Evolutionary conservation across 2,797 vertebrate genomes (phyloP).

Genomic region (Darevskia mixta): DNA sequence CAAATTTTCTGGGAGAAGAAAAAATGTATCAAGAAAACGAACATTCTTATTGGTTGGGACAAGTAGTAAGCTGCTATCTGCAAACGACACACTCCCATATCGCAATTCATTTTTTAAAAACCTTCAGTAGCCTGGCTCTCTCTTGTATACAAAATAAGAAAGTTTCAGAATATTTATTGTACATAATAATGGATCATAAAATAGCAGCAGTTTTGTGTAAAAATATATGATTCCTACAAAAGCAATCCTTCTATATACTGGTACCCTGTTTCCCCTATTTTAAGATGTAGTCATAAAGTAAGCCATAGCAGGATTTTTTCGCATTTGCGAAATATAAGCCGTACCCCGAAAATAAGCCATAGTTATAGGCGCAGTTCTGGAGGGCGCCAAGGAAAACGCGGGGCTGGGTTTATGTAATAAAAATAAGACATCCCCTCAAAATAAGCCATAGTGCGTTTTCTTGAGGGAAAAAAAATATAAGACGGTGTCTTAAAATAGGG

Average conservation of each 20-base stretch:
- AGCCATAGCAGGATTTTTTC: too few relatives aligned
- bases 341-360: too few relatives aligned
- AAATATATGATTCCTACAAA: not conserved
- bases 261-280: too few relatives aligned
- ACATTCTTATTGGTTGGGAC: conserved; percentile 36
- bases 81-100: conserved; percentile 19
- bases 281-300: too few relatives aligned
- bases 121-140: not conserved
- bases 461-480: too few relatives aligned
- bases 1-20: conserved; percentile 88
- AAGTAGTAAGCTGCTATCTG: not conserved
- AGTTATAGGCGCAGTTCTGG: too few relatives aligned
- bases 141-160: not conserved
- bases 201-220: not conserved
- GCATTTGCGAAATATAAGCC: too few relatives aligned
- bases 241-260: not conserved
- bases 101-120: not conserved
- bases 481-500: too few relatives aligned
- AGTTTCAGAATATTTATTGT: not conserved
- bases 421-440: too few relatives aligned
- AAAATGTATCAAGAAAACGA: conserved; percentile 43
- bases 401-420: too few relatives aligned
- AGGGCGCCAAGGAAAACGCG: too few relatives aligned
- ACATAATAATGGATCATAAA: not conserved
- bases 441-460: too few relatives aligned